A percentile compares a stretch with the other conserved stretches of the same genome.
Conservation (phyloP, 2,797 vertebrate genomes). For the Tinamus major region DNA sequence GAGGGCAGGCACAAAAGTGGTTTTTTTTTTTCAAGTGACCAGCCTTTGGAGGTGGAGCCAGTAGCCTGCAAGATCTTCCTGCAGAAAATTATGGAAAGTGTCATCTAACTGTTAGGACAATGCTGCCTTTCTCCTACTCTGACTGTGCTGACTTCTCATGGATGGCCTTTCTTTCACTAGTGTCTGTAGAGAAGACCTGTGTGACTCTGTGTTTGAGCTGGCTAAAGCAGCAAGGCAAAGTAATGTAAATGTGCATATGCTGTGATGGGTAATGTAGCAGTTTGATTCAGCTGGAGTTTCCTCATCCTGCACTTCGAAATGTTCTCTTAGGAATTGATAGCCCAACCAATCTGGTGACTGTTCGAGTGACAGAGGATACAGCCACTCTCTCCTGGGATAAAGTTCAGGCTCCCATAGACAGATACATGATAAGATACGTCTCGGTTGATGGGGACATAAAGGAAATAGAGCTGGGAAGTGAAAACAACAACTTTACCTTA, state of each 20-base stretch:
- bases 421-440: slow-evolving; percentile 81
- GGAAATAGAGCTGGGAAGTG: slow-evolving; percentile 75
- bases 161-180: neutral
- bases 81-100: neutral
- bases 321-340: slow-evolving; percentile 80
- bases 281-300: neutral
- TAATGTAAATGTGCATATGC: neutral
- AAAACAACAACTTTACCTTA: slow-evolving; percentile 72
- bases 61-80: neutral
- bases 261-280: neutral
- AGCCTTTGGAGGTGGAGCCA: neutral
- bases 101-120: neutral
- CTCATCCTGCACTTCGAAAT: neutral
- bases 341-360: slow-evolving; percentile 81
- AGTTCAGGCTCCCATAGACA: slow-evolving; percentile 79
- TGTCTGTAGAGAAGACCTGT: neutral
- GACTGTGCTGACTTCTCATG: neutral
- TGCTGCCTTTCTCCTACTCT: neutral
- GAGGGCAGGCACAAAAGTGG: neutral
- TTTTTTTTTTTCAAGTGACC: neutral
- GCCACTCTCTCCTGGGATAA: slow-evolving; percentile 80
- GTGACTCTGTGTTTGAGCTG: neutral
- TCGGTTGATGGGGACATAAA: slow-evolving; percentile 77
- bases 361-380: slow-evolving; percentile 78
- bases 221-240: neutral